Conservation (phyloP, 2,797 vertebrate genomes). For the Toxotes lorentzi region DNA sequence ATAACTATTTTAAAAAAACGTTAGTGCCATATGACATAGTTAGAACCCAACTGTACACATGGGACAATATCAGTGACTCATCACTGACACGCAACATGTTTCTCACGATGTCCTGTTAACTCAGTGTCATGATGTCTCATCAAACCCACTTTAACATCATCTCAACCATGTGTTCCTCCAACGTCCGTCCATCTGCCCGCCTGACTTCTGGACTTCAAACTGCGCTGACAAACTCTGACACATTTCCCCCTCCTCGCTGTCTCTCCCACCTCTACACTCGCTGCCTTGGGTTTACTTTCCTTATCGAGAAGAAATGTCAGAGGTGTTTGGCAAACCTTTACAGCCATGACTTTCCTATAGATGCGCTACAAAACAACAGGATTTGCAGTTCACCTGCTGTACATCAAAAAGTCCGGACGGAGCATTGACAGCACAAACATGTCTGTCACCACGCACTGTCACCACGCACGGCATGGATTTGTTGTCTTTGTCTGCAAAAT, state of each 20-base stretch:
- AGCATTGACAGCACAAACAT: constrained; percentile 18
- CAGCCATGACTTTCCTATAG: constrained; percentile 24
- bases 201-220: constrained; percentile 36
- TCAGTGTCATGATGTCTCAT: constrained; percentile 46
- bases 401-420: constrained; percentile 32
- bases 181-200: constrained; percentile 41
- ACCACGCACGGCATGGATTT: constrained; percentile 25
- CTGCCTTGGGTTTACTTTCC: constrained; percentile 32
- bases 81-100: constrained; percentile 24
- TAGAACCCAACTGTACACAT: constrained; percentile 8
- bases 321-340: constrained; percentile 37
- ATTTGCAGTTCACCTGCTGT: constrained; percentile 32
- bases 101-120: constrained; percentile 26
- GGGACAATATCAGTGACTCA: constrained; percentile 50
- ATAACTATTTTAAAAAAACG: constrained; percentile 23
- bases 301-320: constrained; percentile 48
- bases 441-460: constrained; percentile 7
- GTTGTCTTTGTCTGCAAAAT: constrained; percentile 22
- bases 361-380: constrained; percentile 14
- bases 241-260: not conserved
- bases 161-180: constrained; percentile 38
- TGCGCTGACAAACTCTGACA: constrained; percentile 39
- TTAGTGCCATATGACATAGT: constrained; percentile 23
- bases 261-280: constrained; percentile 32
- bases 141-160: constrained; percentile 26